Conservation (phyloP, 2,113 vertebrate species). For the Podiceps cristatus region DNA sequence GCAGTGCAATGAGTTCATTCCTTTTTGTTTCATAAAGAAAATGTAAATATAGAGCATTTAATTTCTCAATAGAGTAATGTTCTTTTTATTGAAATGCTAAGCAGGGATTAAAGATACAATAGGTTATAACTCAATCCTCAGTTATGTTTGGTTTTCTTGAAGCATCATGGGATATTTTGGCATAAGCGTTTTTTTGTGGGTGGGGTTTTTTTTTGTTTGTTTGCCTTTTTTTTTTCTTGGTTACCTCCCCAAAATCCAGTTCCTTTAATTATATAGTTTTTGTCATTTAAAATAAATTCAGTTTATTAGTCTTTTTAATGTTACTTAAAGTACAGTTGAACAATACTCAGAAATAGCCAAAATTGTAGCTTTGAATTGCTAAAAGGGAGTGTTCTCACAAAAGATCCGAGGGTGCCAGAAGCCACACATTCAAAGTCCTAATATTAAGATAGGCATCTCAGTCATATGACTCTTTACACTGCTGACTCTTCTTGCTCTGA, state of each 20-base stretch:
- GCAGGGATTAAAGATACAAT: constrained; percentile 55
- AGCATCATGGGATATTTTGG: neutral
- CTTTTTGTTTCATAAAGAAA: constrained; percentile 49
- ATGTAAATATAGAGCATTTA: constrained; percentile 42
- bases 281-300: neutral
- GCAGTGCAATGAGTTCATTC: constrained; percentile 50
- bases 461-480: neutral
- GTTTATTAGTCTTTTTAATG: neutral
- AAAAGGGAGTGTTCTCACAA: neutral
- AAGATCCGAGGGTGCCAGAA: neutral
- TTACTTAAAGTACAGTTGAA: neutral
- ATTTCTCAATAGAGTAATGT: constrained; percentile 54
- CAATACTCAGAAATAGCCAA: neutral
- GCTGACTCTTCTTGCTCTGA: neutral
- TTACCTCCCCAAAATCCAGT: neutral
- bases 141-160: constrained; percentile 1
- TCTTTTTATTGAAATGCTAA: constrained; percentile 70
- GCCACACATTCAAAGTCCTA: neutral
- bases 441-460: neutral
- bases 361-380: neutral
- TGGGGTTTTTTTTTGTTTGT: too few relatives aligned
- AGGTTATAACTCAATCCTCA: constrained; percentile 50
- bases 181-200: neutral
- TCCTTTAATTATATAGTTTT: neutral
- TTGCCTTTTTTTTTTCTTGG: neutral